A percentile compares a stretch with the other conserved stretches of the same genome.
These are phyloP conservation scores for Bombus confusus DNA, from an alignment of 1,140 invertebrate genomes.

Conservation along the genomic window DNA sequence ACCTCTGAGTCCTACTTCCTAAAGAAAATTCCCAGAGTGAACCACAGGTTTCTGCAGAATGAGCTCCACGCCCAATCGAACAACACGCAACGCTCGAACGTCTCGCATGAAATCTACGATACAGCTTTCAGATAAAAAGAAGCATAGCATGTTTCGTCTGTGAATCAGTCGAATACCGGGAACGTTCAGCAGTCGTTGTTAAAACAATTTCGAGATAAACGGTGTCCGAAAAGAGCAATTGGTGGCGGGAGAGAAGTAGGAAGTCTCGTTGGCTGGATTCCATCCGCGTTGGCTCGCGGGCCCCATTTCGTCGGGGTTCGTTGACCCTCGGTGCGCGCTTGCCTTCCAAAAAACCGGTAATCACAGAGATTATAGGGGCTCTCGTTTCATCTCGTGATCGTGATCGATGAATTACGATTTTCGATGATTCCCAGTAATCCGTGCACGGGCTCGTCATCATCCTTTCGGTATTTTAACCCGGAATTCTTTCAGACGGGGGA, in stretches of 20 bases:
- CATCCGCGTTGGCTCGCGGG: neutral
- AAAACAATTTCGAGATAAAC: conserved; percentile 23
- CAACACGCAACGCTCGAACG: neutral
- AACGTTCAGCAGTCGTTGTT: neutral
- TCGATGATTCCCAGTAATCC: conserved; percentile 51
- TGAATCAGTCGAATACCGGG: neutral
- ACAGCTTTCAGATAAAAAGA: neutral
- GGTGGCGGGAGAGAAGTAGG: neutral
- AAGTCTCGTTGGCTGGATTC: conserved; percentile 8
- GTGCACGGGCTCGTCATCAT: neutral
- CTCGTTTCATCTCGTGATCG: conserved; percentile 3
- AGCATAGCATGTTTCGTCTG: neutral
- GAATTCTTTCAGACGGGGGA: neutral
- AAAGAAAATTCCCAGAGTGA: too few relatives aligned
- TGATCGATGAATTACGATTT: conserved; percentile 55
- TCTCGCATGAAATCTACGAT: neutral
- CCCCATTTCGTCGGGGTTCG: conserved; percentile 16
- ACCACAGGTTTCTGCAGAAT: too few relatives aligned
- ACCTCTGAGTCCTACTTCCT: too few relatives aligned
- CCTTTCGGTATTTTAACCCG: conserved; percentile 34
- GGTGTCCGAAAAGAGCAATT: conserved; percentile 3
- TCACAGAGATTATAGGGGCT: conserved; percentile 53
- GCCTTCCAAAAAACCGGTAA: conserved; percentile 39
- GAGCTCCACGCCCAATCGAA: neutral
- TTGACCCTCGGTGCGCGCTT: conserved; percentile 25